A percentile compares a stretch with the other conserved stretches of the same genome.
phyloP scores from a whole-genome alignment of 2,797 vertebrate species.

The Chrosomus eos region DNA sequence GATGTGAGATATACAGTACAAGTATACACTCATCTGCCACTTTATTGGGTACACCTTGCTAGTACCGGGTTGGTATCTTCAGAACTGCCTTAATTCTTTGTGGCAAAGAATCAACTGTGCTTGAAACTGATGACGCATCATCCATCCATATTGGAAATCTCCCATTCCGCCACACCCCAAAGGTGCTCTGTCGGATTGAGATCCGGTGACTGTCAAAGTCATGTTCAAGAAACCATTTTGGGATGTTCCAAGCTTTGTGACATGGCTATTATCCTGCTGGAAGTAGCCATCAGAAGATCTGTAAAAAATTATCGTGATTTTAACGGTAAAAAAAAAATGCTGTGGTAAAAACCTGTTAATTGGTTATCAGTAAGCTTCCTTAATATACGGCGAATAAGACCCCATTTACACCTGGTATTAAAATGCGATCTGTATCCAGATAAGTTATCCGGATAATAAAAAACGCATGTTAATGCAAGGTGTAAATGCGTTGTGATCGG shows the following conservation, averaged over 20 bases:
- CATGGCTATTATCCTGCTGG: constrained; percentile 54
- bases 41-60: not conserved
- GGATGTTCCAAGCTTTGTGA: constrained; percentile 5
- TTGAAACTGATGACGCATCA: not conserved
- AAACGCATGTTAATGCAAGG: too few species aligned
- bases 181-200: not conserved
- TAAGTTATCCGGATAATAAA: too few species aligned
- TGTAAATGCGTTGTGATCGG: too few species aligned
- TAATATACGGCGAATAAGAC: too few species aligned
- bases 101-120: not conserved
- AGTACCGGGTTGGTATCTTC: not conserved
- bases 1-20: not conserved
- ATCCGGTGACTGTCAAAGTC: not conserved
- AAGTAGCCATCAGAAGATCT: constrained; percentile 54
- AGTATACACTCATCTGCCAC: not conserved
- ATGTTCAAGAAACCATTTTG: not conserved
- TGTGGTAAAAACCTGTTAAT: too few species aligned
- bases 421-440: too few species aligned
- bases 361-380: too few species aligned
- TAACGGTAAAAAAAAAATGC: too few species aligned
- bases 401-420: too few species aligned
- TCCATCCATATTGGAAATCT: too few species aligned
- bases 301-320: not conserved
- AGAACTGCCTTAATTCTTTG: not conserved
- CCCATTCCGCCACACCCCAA: not conserved